Evolutionary conservation across 2,888 invertebrate genomes (phyloP), one percentile per base, ranked within the genome.

Genomic region (Brachypterus glaber): DNA sequence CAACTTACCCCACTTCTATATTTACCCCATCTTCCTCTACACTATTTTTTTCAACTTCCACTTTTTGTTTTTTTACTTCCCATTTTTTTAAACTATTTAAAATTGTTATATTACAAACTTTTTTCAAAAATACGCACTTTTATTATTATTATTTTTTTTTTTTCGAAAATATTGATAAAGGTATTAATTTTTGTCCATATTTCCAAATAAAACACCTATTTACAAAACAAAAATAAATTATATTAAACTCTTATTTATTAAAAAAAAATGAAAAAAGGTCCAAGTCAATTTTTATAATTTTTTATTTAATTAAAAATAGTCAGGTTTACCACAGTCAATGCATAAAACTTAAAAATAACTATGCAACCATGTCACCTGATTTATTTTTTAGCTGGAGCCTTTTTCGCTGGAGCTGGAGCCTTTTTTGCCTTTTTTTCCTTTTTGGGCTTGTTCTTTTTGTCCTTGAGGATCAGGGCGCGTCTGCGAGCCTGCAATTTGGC

Each of bases 391-490:
- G 48, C 46, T 39, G 46, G 46, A 4, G 40, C 41, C 18, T 41
- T 48, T 1, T 68, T 64, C 62, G 70, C 69, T 25, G 44, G 46
- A 12, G 47, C 48, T 36, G 52, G 50, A n/a, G n/a, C n/a, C n/a
- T n/a, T n/a, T n/a, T n/a, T n/a, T 15, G 49, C 39, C 21, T 47
- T 47, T 46, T 57, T 58, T n/a, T 43, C 50, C 44, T 59, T 61
- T 60, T 74, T 74, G 13, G 72, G 71, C 44, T 73, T 74, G 48
- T 68, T 70, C 2, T 70, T 63, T 18, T 68, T 61, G 0, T 69
- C 72, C 18, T 73, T 69, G 51, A 72, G 66, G 45, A 74, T 69
- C 2, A 67, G 62, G 40, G 67, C 71, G n/a, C 66, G 61, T 35
- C 77, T 65, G 41, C 60, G 68, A 18, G 69, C 68, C 34, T 73